phyloP scores from a whole-genome alignment of 2,888 invertebrate genomes.

The Platycheirus albimanus region DNA sequence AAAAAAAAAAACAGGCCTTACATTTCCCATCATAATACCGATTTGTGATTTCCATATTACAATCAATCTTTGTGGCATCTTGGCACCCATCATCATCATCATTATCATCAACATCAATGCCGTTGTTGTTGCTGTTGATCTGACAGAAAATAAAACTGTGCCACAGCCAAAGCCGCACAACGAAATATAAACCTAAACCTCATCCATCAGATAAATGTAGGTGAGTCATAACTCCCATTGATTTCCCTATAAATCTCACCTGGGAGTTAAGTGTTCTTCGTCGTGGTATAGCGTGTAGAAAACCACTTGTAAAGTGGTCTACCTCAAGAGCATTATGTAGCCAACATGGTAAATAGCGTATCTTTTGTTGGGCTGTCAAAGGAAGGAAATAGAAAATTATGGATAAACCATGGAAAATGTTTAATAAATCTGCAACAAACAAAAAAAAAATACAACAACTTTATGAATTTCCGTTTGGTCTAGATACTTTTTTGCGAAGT shows the following conservation, averaged over 20 bases:
- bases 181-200: slow-evolving; percentile 37
- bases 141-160: slow-evolving; percentile 59
- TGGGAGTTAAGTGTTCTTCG: slow-evolving; percentile 1
- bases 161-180: slow-evolving; percentile 49
- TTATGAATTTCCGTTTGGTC: slow-evolving; percentile 64
- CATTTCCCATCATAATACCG: slow-evolving; percentile 37
- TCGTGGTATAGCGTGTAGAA: slow-evolving; percentile 8
- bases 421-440: slow-evolving; percentile 17
- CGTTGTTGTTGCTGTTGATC: slow-evolving; percentile 10
- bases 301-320: slow-evolving; percentile 56
- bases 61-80: slow-evolving; percentile 69
- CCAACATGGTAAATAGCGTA: neutral
- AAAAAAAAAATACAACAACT: slow-evolving; percentile 12
- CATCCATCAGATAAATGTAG: slow-evolving; percentile 71
- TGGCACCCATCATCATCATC: slow-evolving; percentile 56
- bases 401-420: slow-evolving; percentile 37
- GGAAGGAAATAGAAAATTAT: slow-evolving; percentile 52
- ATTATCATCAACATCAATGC: slow-evolving; percentile 26
- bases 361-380: slow-evolving; percentile 35
- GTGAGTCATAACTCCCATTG: slow-evolving; percentile 70
- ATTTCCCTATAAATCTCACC: slow-evolving; percentile 70
- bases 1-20: slow-evolving; percentile 27
- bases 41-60: slow-evolving; percentile 64
- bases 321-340: slow-evolving; percentile 16
- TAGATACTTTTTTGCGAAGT: slow-evolving; percentile 22